These are phyloP conservation scores for Brachypodius melanocephalos DNA, from an alignment of 2,113 vertebrate genomes.

Conservation along the genomic window DNA sequence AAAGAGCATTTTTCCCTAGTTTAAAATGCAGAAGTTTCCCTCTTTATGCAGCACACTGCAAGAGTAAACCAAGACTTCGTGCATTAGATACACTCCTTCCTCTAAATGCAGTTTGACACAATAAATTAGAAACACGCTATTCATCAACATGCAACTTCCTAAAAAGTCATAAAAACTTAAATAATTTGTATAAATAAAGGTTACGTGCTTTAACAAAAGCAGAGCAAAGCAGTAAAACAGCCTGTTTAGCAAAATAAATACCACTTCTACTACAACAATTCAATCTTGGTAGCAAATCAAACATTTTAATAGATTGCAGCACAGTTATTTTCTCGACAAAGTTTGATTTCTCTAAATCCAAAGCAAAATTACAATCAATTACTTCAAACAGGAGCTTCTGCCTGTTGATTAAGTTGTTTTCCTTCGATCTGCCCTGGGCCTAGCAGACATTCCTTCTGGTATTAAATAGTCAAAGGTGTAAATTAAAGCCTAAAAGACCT, in stretches of 20 bases:
- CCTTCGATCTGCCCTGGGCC: background rate
- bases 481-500: slow-evolving; percentile 14
- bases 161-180: background rate
- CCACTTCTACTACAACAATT: background rate
- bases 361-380: slow-evolving; percentile 30
- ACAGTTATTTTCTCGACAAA: background rate
- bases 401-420: background rate
- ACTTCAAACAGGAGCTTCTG: background rate
- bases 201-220: background rate
- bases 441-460: background rate
- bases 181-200: background rate
- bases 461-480: background rate
- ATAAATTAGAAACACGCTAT: background rate
- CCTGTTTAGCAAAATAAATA: background rate
- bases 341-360: background rate
- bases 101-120: background rate
- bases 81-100: background rate
- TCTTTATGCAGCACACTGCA: background rate
- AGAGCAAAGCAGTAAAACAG: background rate
- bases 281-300: background rate
- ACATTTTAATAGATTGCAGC: background rate
- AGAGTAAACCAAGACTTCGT: background rate
- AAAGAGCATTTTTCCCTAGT: background rate
- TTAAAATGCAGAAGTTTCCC: background rate
- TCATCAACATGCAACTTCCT: background rate